Evolutionary conservation across 2,888 invertebrate genomes (phyloP).

Genomic region (Germaria angustata): DNA sequence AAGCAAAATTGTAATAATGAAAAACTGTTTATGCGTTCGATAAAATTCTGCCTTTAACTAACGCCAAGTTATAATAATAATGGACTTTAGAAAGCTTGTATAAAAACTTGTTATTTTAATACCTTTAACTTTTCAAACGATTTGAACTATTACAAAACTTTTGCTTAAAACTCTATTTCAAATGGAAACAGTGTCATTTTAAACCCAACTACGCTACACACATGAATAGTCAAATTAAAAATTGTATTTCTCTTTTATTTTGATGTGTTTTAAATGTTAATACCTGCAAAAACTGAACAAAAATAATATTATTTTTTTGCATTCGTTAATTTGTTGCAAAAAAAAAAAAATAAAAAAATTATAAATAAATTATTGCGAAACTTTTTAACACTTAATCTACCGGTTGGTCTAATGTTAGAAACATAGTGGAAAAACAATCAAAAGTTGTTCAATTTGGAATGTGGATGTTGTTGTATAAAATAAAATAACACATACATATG

Average conservation of each 20-base stretch:
- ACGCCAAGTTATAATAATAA: too few species aligned
- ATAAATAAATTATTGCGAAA: conserved; percentile 35
- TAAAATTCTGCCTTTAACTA: too few species aligned
- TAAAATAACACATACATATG: too few species aligned
- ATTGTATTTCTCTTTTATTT: conserved; percentile 8
- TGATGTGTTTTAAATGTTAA: not conserved
- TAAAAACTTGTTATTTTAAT: too few species aligned
- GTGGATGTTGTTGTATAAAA: not conserved
- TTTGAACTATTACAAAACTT: too few species aligned
- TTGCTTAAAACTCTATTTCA: not conserved
- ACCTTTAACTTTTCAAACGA: not conserved
- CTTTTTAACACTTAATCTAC: conserved; percentile 38
- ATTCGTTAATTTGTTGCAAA: conserved; percentile 5
- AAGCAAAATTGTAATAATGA: too few species aligned
- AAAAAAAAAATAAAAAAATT: conserved; percentile 25
- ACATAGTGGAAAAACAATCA: not conserved
- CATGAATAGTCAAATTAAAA: conserved; percentile 12
- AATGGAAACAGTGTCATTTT: conserved; percentile 7
- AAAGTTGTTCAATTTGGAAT: not conserved
- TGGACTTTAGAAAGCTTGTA: too few species aligned
- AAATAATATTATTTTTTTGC: not conserved
- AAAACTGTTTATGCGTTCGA: too few species aligned
- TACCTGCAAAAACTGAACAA: not conserved
- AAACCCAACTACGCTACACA: not conserved
- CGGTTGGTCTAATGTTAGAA: conserved; percentile 11